Evolutionary conservation across 1,140 invertebrate species (phyloP), one percentile per base, ranked within the genome.

Genomic region (Adoxophyes honmai): DNA sequence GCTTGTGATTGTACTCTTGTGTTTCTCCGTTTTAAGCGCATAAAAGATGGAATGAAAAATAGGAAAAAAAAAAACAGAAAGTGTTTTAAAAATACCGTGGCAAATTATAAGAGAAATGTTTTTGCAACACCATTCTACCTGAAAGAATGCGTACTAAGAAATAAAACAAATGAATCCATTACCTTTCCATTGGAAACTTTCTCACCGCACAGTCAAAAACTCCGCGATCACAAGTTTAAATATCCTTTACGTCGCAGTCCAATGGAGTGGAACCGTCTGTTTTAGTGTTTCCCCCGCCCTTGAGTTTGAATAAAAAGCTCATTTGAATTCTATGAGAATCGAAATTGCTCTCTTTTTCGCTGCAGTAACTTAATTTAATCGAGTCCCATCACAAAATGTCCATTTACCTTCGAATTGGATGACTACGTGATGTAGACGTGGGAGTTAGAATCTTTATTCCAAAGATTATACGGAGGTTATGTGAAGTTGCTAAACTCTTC

Each of bases 261-360:
- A 75, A 74, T 73, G 74, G 67, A 70, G 70, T 66, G 60, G 55
- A 70, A 76, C 71, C 73, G 61, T 81, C 74, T 77, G 75, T 78
- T 81, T 86, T 75, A 85, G 70, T 79, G 78, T 81, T 75, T 73
- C 70, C 67, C 78, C 70, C 72, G 70, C 62, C 71, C 65, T 72
- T 67, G 64, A 73, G 71, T 88, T 88, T 88, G 82, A 85, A 86
- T 88, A 88, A 88, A 85, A 88, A 80, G 72, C 78, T 86, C 82
- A 85, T 88, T 88, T 88, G 80, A 83, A 88, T 88, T 85, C 85
- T 85, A 88, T 85, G 81, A 80, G 83, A 84, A 88, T 88, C 80
- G 83, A 75, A 86, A 84, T 85, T 81, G 82, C 77, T 82, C 78
- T 78, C 75, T 73, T 85, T 86, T 85, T 82, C 79, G 74, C 74